A percentile compares a stretch with the other conserved stretches of the same genome.
These are phyloP conservation scores for Notoglanidium macrostoma DNA, from an alignment of 2,797 vertebrate genomes.

Conservation along the genomic window DNA sequence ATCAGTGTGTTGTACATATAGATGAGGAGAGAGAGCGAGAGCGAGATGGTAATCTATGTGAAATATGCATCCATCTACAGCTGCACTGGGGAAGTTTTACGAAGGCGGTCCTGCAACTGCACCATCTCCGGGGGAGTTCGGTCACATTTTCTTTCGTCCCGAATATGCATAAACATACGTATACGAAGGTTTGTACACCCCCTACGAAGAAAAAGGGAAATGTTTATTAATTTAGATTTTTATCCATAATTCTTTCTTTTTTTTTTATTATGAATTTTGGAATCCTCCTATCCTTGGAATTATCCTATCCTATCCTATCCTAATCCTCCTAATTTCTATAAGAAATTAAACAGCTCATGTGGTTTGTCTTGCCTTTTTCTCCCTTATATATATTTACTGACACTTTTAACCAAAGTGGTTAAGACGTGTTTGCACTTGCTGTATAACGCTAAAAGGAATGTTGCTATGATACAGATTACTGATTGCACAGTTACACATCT, in stretches of 20 bases:
- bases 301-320: no score
- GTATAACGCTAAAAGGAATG: no score
- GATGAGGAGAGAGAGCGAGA: neutral
- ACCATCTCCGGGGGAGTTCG: neutral
- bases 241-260: neutral
- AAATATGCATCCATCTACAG: neutral
- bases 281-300: no score
- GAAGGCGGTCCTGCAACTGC: neutral
- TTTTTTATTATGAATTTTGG: neutral
- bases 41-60: no score
- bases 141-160: neutral
- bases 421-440: no score
- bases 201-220: neutral
- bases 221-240: neutral
- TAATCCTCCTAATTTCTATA: no score
- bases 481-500: no score
- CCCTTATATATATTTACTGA: no score
- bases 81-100: neutral
- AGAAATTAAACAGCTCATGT: neutral
- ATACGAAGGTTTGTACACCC: neutral
- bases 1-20: constrained; percentile 8
- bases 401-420: no score
- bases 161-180: neutral
- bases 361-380: neutral
- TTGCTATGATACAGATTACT: no score